Conservation (phyloP, 2,888 invertebrate genomes). For the Rotaria sp. region DNA sequence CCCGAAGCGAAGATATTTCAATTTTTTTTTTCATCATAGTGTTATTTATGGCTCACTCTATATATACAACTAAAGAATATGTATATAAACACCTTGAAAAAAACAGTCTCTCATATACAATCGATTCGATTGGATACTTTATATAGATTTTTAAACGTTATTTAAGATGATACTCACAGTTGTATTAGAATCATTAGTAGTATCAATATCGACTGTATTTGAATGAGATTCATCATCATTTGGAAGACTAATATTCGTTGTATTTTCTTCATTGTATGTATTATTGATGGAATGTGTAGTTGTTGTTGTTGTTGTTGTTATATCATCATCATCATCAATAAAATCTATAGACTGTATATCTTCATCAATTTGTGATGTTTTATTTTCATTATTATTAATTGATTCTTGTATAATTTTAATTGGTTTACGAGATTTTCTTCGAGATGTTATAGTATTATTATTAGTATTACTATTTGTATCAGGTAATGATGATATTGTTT, state of each 20-base stretch:
- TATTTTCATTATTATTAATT: neutral
- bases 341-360: neutral
- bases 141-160: too few species aligned
- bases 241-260: neutral
- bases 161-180: neutral
- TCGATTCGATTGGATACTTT: neutral
- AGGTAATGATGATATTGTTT: neutral
- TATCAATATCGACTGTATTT: neutral
- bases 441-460: neutral
- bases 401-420: neutral
- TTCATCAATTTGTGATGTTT: neutral
- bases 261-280: neutral
- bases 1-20: too few species aligned
- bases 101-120: neutral
- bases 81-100: neutral
- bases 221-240: neutral
- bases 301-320: neutral
- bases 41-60: too few species aligned
- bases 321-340: neutral
- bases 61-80: neutral
- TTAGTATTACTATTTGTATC: conserved; percentile 2
- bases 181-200: neutral
- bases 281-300: neutral
- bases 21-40: too few species aligned
- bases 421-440: conserved; percentile 16